Conservation (phyloP, 2,113 vertebrate genomes). For the Sialia sialis region DNA sequence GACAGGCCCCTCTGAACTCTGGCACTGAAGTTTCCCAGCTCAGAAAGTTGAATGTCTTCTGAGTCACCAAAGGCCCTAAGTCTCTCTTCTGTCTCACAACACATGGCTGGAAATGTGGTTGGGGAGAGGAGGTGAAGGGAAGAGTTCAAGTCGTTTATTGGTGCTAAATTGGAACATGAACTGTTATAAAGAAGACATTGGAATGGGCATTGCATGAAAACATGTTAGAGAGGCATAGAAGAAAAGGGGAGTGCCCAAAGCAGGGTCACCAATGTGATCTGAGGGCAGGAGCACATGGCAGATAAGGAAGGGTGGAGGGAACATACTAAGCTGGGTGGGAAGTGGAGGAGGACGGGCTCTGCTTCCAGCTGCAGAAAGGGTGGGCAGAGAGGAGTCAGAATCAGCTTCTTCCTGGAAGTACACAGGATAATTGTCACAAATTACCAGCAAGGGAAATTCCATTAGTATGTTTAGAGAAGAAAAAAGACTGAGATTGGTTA, state of each 20-base stretch:
- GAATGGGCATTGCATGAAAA: background rate
- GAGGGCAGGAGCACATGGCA: background rate
- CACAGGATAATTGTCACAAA: background rate
- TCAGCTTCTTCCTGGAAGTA: background rate
- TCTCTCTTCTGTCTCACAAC: background rate
- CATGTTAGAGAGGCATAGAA: background rate
- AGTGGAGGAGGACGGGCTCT: background rate
- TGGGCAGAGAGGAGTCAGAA: background rate
- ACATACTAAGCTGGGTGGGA: background rate
- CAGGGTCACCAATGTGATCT: background rate
- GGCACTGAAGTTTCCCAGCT: background rate
- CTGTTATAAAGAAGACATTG: background rate
- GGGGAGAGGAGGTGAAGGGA: background rate
- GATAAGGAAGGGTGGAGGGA: background rate
- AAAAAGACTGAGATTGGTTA: background rate
- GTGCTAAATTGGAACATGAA: background rate
- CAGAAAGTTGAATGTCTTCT: background rate
- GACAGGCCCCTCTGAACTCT: background rate
- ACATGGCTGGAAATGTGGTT: background rate
- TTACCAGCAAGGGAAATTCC: constrained; percentile 12
- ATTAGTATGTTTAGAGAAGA: background rate
- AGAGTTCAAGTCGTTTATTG: background rate
- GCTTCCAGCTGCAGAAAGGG: background rate
- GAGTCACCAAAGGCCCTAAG: background rate
- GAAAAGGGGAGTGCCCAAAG: background rate